Evolutionary conservation across 1,140 invertebrate species (phyloP).

Genomic region (Ectropis grisescens): DNA sequence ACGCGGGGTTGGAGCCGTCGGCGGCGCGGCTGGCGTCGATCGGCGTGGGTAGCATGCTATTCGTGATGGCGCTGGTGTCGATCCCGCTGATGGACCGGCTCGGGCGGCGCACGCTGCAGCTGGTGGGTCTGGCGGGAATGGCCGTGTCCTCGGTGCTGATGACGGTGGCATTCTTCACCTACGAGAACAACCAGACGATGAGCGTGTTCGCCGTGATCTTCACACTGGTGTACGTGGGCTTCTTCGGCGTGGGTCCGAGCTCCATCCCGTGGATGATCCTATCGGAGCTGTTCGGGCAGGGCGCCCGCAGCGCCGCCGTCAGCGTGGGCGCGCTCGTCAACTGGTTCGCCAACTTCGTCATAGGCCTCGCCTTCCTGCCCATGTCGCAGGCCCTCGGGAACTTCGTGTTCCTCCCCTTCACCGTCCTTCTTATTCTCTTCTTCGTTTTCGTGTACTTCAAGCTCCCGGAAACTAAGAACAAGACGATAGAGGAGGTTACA

Average conservation of each 20-base stretch:
- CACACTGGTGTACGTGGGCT: conserved; percentile 90
- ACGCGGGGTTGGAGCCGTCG: conserved; percentile 82
- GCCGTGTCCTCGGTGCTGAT: conserved; percentile 93
- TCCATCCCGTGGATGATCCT: conserved; percentile 99
- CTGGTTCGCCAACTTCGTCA: conserved; percentile 95
- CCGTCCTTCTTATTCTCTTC: conserved; percentile 91
- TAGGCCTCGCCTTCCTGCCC: conserved; percentile 89
- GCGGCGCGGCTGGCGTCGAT: conserved; percentile 89
- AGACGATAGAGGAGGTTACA: conserved; percentile 96
- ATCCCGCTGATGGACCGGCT: conserved; percentile 94
- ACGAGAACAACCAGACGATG: conserved; percentile 71
- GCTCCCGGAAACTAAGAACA: conserved; percentile 98
- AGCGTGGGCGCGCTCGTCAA: conserved; percentile 95
- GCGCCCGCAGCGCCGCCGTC: conserved; percentile 92
- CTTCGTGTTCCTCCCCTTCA: conserved; percentile 97
- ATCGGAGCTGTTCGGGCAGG: conserved; percentile 95
- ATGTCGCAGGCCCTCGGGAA: conserved; percentile 86
- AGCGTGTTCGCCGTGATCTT: conserved; percentile 85
- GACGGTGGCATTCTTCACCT: conserved; percentile 79
- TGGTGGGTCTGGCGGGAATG: conserved; percentile 92
- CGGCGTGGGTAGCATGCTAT: conserved; percentile 94
- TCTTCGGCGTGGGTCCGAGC: conserved; percentile 93
- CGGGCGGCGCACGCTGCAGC: conserved; percentile 88
- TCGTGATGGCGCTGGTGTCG: conserved; percentile 92
- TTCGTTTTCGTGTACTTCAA: conserved; percentile 97